Base-by-base conservation (phyloP, 1,140 invertebrate species). In the Lepidurus packardi region DNA sequence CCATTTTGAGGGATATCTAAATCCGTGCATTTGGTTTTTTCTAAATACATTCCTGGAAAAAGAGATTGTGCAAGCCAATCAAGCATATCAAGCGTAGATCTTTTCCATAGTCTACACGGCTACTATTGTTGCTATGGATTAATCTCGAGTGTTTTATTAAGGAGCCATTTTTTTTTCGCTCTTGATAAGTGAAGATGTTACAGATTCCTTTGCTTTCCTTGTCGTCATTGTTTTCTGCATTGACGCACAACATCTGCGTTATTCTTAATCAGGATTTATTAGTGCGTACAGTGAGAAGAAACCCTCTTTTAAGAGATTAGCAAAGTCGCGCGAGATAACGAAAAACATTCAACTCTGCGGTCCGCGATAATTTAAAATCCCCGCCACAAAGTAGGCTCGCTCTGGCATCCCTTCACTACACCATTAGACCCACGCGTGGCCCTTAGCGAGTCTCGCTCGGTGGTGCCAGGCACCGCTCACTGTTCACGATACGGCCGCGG, bases 211-310 rank as follows among this genome's bases (percentile, higher is more conserved):
- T 65, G 53, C 53, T 9, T 65, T 7, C 7, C 53, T 65, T 65
- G 9, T 13, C 53, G 53, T 65, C 53, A 65, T 65, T 65, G 16
- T 65, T 65, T 65, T 65, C 16, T 65, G 53, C 53, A 65, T 65
- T 65, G 53, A 65, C 53, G 53, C 53, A 65, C 53, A 34, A 65
- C 53, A 65, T 65, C n/a, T 65, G 53, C 21, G 21, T 65, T 65
- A n/a, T 8, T 21, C 21, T 65, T 65, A 65, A 5, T 16, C 53
- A 65, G 5, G 21, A 21, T 16, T 6, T 65, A 13, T 4, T 10
- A 65, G 7, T 65, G 2, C 21, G 7, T 11, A 65, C 8, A 65
- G 21, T 21, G 21, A 13, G 21, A 65, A 65, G 16, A 47, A 65
- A 65, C 7, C 53, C 53, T n/a, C 53, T 16, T 65, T 65, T 65